These are phyloP conservation scores for Rhodinocichla rosea DNA, from an alignment of 2,113 vertebrate species.

Conservation along the genomic window DNA sequence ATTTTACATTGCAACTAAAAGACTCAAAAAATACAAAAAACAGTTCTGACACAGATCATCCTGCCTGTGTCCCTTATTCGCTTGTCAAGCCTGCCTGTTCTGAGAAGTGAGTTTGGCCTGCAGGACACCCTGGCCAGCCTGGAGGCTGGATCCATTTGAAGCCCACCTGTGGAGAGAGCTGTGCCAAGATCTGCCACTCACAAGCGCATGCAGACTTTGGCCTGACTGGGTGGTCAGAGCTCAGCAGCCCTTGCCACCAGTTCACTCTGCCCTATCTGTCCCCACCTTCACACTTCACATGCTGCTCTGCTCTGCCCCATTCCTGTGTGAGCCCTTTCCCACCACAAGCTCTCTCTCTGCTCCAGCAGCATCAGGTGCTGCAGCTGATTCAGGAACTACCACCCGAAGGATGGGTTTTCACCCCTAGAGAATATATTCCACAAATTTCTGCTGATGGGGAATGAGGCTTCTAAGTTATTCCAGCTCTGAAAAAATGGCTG, in stretches of 20 bases:
- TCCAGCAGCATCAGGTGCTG: background rate
- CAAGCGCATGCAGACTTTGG: background rate
- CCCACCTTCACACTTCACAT: background rate
- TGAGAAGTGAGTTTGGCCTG: background rate
- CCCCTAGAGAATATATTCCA: background rate
- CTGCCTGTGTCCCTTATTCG: background rate
- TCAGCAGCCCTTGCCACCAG: rapidly evolving
- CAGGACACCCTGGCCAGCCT: background rate
- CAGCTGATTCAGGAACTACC: background rate
- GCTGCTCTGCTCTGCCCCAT: background rate
- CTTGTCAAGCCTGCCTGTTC: background rate
- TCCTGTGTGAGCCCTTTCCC: rapidly evolving
- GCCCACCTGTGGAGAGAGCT: rapidly evolving
- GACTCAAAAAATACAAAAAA: background rate
- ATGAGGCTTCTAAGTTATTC: background rate
- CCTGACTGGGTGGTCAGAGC: rapidly evolving
- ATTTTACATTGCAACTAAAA: background rate
- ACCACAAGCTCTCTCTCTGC: too few relatives aligned
- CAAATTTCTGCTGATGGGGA: background rate
- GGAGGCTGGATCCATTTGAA: background rate
- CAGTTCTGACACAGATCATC: background rate
- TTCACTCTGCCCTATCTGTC: background rate
- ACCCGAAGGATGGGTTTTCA: background rate
- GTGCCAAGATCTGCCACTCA: too few relatives aligned
- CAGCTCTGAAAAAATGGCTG: background rate